phyloP scores from a whole-genome alignment of 1,140 invertebrate species.

The Mamestra configurata region DNA sequence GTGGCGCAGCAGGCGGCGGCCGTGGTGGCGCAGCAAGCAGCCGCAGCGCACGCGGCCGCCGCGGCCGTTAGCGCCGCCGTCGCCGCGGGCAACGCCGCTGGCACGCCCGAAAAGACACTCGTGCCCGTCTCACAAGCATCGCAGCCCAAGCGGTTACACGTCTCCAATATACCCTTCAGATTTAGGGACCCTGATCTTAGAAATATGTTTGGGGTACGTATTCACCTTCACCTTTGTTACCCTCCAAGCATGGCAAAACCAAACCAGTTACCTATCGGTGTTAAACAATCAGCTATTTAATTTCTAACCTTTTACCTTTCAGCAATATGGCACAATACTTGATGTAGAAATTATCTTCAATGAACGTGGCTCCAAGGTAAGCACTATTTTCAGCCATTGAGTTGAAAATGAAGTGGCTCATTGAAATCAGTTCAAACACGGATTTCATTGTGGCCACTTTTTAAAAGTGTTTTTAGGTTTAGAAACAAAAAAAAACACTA shows the following conservation, averaged over 20 bases:
- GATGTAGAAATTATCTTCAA: constrained; percentile 99
- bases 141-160: constrained; percentile 96
- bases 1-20: constrained; percentile 78
- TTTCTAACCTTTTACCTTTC: constrained; percentile 88
- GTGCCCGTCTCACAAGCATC: constrained; percentile 84
- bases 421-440: constrained; percentile 69
- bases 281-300: constrained; percentile 34
- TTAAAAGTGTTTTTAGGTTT: constrained; percentile 4
- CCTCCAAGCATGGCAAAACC: constrained; percentile 65
- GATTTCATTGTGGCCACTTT: constrained; percentile 75
- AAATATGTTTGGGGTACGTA: constrained; percentile 98
- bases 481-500: constrained; percentile 31
- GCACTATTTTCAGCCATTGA: constrained; percentile 74
- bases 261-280: background rate
- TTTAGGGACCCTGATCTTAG: constrained; percentile 99
- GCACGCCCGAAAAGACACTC: constrained; percentile 73
- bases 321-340: constrained; percentile 99
- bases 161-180: constrained; percentile 99
- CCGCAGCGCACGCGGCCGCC: constrained; percentile 91
- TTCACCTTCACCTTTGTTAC: constrained; percentile 4
- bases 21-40: constrained; percentile 91
- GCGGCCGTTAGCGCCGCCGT: constrained; percentile 88
- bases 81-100: constrained; percentile 89
- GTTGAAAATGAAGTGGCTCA: constrained; percentile 66
- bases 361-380: constrained; percentile 96